These are phyloP conservation scores for Takifugu ocellatus DNA, from an alignment of 2,797 vertebrate genomes.

Conservation along the genomic window DNA sequence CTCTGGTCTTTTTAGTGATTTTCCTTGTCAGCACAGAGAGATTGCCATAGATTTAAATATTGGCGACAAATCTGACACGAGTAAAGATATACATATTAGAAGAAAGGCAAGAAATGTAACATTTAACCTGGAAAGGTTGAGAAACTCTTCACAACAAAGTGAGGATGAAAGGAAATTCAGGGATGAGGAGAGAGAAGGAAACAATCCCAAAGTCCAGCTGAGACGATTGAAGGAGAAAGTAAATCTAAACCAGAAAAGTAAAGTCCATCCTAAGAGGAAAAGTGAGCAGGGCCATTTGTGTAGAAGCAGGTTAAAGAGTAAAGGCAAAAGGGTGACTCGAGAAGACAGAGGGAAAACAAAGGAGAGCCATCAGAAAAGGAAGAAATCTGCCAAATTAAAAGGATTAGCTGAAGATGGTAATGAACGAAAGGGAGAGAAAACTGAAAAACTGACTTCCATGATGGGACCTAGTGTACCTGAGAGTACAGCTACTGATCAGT, in stretches of 20 bases:
- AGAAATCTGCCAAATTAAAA: slow-evolving; percentile 30
- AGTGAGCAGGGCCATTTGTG: slow-evolving; percentile 23
- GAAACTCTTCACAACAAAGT: slow-evolving; percentile 13
- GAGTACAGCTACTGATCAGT: slow-evolving; percentile 10
- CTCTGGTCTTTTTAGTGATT: slow-evolving; percentile 6
- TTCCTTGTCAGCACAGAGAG: slow-evolving; percentile 23
- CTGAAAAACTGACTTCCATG: slow-evolving; percentile 9
- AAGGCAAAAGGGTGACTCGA: slow-evolving; percentile 27
- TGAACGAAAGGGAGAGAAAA: slow-evolving; percentile 3
- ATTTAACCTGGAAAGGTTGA: slow-evolving; percentile 65
- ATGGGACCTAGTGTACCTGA: background rate
- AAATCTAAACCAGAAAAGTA: slow-evolving; percentile 79
- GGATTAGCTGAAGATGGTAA: slow-evolving; percentile 1
- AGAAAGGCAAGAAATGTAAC: slow-evolving; percentile 69
- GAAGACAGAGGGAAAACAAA: slow-evolving; percentile 16
- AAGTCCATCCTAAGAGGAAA: slow-evolving; percentile 74
- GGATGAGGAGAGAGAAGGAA: slow-evolving; percentile 16
- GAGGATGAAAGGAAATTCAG: background rate
- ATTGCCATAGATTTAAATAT: slow-evolving; percentile 42
- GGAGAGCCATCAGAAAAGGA: slow-evolving; percentile 13
- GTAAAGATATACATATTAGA: slow-evolving; percentile 22
- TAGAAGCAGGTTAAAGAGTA: slow-evolving; percentile 37
- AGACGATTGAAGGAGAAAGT: slow-evolving; percentile 76
- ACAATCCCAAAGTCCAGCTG: slow-evolving; percentile 57
- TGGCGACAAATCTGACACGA: slow-evolving; percentile 41